Percentiles rank a stretch among this genome's conserved stretches.
Evolutionary conservation across 2,797 vertebrate species (phyloP).

Genomic region (Synanceia verrucosa): DNA sequence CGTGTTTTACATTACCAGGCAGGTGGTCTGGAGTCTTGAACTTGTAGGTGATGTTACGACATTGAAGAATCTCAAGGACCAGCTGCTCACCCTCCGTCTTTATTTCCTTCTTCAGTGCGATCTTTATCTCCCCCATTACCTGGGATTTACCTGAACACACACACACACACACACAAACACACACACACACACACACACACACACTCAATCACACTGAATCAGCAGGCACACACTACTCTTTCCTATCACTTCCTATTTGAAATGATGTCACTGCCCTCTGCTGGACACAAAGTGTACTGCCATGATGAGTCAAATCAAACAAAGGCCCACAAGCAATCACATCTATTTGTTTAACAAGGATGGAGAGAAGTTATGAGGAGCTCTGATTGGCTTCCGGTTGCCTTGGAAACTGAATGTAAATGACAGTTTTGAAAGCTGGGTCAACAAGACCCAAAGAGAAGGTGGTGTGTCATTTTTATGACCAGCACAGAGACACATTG

Average conservation of each 20-base stretch:
- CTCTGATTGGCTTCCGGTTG: constrained; percentile 33
- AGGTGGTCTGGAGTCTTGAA: constrained; percentile 98
- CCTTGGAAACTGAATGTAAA: constrained; percentile 52
- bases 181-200: constrained; percentile 7
- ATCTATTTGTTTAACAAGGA: constrained; percentile 42
- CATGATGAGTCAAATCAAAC: constrained; percentile 4
- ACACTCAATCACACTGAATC: background rate
- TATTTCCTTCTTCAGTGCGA: constrained; percentile 96
- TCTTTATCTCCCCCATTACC: constrained; percentile 98
- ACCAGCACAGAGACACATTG: background rate
- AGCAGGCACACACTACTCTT: background rate
- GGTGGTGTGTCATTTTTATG: background rate
- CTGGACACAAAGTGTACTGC: constrained; percentile 22
- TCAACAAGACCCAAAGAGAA: constrained; percentile 31
- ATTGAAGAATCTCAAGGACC: constrained; percentile 97
- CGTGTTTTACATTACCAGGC: constrained; percentile 84
- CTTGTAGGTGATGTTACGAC: constrained; percentile 99
- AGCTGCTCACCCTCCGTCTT: constrained; percentile 98
- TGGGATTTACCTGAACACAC: constrained; percentile 90
- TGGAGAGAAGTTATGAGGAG: constrained; percentile 36
- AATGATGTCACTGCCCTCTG: constrained; percentile 29
- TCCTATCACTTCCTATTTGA: background rate
- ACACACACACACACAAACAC: constrained; percentile 4
- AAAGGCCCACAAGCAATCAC: constrained; percentile 3
- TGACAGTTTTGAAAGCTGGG: constrained; percentile 39